Conservation (phyloP, 2,113 vertebrate species). For the Tetraodon nigroviridis region DNA sequence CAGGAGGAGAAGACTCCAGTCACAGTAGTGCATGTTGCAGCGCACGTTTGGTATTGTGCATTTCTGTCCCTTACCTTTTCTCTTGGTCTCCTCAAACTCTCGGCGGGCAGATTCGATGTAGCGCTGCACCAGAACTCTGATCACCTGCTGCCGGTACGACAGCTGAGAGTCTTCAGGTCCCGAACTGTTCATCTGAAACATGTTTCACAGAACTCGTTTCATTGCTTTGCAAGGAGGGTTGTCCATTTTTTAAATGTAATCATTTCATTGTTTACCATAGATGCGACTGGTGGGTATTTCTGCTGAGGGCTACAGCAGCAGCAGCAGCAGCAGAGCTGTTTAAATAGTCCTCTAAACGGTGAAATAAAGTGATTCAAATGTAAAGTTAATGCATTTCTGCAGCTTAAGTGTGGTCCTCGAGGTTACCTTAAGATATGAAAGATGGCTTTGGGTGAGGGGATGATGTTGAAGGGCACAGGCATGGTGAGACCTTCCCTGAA, state of each 20-base stretch:
- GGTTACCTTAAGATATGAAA: slow-evolving; percentile 81
- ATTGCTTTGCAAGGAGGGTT: not conserved
- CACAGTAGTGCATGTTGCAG: slow-evolving; percentile 7
- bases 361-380: not conserved
- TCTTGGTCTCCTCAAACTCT: slow-evolving; percentile 83
- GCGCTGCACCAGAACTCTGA: slow-evolving; percentile 82
- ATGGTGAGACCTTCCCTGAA: slow-evolving; percentile 86
- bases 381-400: not conserved
- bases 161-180: slow-evolving; percentile 44
- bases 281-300: slow-evolving; percentile 74
- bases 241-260: slow-evolving; percentile 8
- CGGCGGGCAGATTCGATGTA: slow-evolving; percentile 83
- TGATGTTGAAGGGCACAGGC: slow-evolving; percentile 87
- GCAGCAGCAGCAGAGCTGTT: slow-evolving; percentile 78
- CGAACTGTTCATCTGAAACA: slow-evolving; percentile 43
- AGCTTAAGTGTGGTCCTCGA: not conserved
- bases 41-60: not conserved
- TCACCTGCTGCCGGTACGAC: slow-evolving; percentile 81
- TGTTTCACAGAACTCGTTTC: not conserved
- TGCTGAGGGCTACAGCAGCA: slow-evolving; percentile 62
- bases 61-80: slow-evolving; percentile 74
- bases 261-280: slow-evolving; percentile 66
- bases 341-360: slow-evolving; percentile 70
- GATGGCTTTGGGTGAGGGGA: slow-evolving; percentile 82
- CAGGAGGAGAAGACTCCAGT: slow-evolving; percentile 10